A percentile compares a stretch with the other conserved stretches of the same genome.
phyloP scores from a whole-genome alignment of 2,113 vertebrate species.

The Uria aalge region DNA sequence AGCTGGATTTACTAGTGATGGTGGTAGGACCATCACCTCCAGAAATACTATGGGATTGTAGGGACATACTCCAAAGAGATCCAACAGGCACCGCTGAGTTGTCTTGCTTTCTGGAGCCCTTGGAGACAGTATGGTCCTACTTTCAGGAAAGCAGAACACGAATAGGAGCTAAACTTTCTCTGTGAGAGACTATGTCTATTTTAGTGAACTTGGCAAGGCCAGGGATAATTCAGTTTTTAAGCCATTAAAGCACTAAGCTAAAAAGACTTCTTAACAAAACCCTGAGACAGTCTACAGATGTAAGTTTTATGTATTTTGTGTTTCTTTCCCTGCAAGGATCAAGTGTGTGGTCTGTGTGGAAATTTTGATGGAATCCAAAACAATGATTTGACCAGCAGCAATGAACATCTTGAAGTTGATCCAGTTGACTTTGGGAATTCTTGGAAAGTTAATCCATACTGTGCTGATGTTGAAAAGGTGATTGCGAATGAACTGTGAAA shows the following conservation, averaged over 20 bases:
- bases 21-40: background rate
- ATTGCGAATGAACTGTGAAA: background rate
- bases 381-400: slow-evolving; percentile 93
- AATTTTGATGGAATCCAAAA: slow-evolving; percentile 94
- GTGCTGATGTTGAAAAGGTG: slow-evolving; percentile 89
- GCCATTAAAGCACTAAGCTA: background rate
- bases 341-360: slow-evolving; percentile 93
- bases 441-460: slow-evolving; percentile 88
- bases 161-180: background rate
- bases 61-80: background rate
- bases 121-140: background rate
- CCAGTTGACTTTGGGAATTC: slow-evolving; percentile 91
- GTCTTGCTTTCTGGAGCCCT: background rate
- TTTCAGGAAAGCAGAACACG: background rate
- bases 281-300: background rate
- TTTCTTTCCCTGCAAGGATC: slow-evolving; percentile 75
- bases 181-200: background rate
- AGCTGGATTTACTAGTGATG: background rate
- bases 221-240: background rate
- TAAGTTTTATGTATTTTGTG: background rate
- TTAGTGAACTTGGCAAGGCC: background rate
- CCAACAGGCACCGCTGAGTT: background rate
- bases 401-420: slow-evolving; percentile 89
- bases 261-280: background rate
- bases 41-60: background rate